Evolutionary conservation across 2,797 vertebrate genomes (phyloP).

Genomic region (Poeciliopsis infans): DNA sequence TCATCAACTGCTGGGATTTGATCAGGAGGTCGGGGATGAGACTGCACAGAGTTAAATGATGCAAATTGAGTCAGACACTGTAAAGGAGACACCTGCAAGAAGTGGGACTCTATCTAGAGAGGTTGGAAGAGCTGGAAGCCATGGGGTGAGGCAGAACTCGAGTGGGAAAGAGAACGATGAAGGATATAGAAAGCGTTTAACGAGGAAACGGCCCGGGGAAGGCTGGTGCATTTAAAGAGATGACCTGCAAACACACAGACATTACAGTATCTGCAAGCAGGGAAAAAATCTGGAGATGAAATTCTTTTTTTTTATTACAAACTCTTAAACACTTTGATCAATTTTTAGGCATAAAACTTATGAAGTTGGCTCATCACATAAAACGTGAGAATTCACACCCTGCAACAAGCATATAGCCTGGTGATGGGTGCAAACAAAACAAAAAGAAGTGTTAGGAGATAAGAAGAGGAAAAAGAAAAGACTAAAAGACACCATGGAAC

Average conservation of each 20-base stretch:
- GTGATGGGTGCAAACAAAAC: constrained; percentile 18
- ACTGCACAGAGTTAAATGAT: constrained; percentile 48
- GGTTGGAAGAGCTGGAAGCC: constrained; percentile 23
- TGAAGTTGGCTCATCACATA: constrained; percentile 25
- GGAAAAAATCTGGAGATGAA: constrained; percentile 24
- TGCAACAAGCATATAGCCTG: constrained; percentile 11
- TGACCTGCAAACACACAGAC: constrained; percentile 24
- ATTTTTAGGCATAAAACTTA: constrained; percentile 60
- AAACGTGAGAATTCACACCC: constrained; percentile 30
- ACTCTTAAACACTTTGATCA: constrained; percentile 32
- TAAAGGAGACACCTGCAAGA: constrained; percentile 50
- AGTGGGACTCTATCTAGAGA: constrained; percentile 28
- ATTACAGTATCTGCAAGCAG: constrained; percentile 9
- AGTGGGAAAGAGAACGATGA: not conserved
- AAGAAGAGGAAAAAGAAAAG: constrained; percentile 23
- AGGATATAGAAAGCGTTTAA: constrained; percentile 11
- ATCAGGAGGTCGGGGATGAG: constrained; percentile 66
- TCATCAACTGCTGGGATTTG: constrained; percentile 61
- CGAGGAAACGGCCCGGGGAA: constrained; percentile 13
- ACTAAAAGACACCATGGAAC: constrained; percentile 43
- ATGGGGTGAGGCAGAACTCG: constrained; percentile 5
- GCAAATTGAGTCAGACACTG: constrained; percentile 69
- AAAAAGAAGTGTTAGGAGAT: constrained; percentile 25
- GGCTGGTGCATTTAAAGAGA: constrained; percentile 27
- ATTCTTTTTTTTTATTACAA: constrained; percentile 65